phyloP scores from a whole-genome alignment of 2,797 vertebrate species.

The Spatula clypeata region DNA sequence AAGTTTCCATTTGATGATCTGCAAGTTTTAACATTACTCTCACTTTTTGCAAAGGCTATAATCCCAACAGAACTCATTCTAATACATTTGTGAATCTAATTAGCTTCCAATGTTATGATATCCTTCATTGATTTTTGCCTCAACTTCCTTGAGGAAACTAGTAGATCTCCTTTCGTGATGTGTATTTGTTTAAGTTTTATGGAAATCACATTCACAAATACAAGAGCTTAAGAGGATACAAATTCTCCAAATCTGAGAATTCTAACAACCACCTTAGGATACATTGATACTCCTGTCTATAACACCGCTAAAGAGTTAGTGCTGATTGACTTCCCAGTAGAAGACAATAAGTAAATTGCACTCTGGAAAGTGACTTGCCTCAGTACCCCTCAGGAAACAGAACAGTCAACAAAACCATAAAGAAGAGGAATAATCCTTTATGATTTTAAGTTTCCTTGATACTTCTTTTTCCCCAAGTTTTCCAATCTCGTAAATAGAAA shows the following conservation, averaged over 20 bases:
- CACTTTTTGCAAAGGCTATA: background rate
- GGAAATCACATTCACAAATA: background rate
- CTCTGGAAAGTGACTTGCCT: background rate
- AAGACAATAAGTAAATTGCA: background rate
- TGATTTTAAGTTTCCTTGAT: background rate
- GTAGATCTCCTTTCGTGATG: background rate
- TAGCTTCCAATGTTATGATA: background rate
- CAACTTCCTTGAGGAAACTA: background rate
- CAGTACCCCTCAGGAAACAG: background rate
- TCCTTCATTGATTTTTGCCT: background rate
- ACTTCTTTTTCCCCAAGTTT: too few species aligned
- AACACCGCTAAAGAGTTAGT: background rate
- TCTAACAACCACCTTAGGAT: background rate
- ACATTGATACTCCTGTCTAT: background rate
- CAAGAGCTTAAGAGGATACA: background rate
- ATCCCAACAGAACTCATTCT: background rate
- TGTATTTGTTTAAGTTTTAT: background rate
- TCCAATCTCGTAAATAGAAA: too few species aligned
- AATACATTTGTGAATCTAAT: fast-evolving
- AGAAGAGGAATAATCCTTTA: background rate
- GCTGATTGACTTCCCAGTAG: background rate
- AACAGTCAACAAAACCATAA: background rate
- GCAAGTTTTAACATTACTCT: background rate
- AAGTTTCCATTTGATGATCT: background rate
- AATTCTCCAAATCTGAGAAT: background rate